Conservation (phyloP, 1,140 invertebrate genomes). For the Lanistes nyassanus region DNA sequence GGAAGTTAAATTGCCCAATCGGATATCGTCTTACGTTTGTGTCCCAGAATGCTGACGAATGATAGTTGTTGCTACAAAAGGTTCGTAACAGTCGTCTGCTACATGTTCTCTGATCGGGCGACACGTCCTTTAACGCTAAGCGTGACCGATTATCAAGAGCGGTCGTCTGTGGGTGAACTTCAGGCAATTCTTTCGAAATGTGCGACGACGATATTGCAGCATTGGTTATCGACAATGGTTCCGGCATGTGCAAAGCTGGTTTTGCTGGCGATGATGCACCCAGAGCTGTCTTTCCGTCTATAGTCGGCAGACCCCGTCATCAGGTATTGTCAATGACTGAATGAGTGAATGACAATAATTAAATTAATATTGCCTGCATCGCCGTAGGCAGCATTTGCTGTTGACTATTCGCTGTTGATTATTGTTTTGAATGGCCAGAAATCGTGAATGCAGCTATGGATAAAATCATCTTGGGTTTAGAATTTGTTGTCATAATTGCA, state of each 20-base stretch:
- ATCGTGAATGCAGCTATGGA: no score
- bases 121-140: not conserved
- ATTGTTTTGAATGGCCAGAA: no score
- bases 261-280: conserved; percentile 91
- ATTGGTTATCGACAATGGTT: conserved; percentile 79
- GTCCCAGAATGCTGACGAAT: not conserved
- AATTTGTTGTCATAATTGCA: no score
- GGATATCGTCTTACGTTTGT: not conserved
- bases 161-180: no score
- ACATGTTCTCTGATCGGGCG: conserved; percentile 8
- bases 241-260: conserved; percentile 78
- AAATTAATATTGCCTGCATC: no score
- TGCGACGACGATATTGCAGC: conserved; percentile 76
- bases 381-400: no score
- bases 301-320: conserved; percentile 79
- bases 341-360: no score
- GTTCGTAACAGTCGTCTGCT: conserved; percentile 16
- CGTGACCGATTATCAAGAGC: not conserved
- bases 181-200: not conserved
- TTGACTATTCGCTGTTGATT: no score
- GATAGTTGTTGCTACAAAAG: not conserved
- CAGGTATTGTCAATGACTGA: no score
- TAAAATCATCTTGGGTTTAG: no score
- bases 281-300: conserved; percentile 64
- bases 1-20: conserved; percentile 3